Percentiles rank a stretch among this genome's conserved stretches.
phyloP scores from a whole-genome alignment of 2,113 vertebrate species.

The Butorides virescens region DNA sequence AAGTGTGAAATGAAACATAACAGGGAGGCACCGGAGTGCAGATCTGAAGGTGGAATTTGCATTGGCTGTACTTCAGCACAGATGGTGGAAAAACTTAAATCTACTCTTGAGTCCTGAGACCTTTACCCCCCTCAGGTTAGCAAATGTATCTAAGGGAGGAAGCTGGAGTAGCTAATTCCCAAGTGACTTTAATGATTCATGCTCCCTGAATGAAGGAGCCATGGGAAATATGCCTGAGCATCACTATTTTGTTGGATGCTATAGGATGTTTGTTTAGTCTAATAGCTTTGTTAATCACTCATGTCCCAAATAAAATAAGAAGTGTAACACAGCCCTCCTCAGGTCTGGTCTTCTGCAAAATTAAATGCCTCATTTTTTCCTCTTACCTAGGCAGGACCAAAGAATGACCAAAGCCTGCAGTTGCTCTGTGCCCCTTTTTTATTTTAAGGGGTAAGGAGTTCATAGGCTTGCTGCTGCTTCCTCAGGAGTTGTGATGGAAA shows the following conservation, averaged over 20 bases:
- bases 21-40: slow-evolving; percentile 23
- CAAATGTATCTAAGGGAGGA: not conserved
- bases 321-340: not conserved
- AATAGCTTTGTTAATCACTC: slow-evolving; percentile 34
- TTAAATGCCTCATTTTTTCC: not conserved
- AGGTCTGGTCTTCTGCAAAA: slow-evolving; percentile 1
- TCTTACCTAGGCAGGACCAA: not conserved
- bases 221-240: not conserved
- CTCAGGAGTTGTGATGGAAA: not conserved
- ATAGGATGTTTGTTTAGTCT: slow-evolving; percentile 40
- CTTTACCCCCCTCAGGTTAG: slow-evolving; percentile 11
- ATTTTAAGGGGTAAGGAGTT: not conserved
- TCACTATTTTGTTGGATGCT: slow-evolving; percentile 3
- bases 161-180: slow-evolving; percentile 9
- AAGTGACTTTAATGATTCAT: slow-evolving; percentile 25
- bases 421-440: not conserved
- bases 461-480: not conserved
- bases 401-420: not conserved
- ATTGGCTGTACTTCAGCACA: slow-evolving; percentile 28
- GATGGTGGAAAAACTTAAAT: slow-evolving; percentile 1
- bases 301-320: slow-evolving; percentile 47
- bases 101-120: slow-evolving; percentile 12
- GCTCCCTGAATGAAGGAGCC: not conserved
- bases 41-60: slow-evolving; percentile 39
- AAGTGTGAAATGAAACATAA: slow-evolving; percentile 57